Percentiles rank a stretch among this genome's conserved stretches.
These are phyloP conservation scores for Antheraea assamensis DNA, from an alignment of 2,888 invertebrate species.

Conservation along the genomic window DNA sequence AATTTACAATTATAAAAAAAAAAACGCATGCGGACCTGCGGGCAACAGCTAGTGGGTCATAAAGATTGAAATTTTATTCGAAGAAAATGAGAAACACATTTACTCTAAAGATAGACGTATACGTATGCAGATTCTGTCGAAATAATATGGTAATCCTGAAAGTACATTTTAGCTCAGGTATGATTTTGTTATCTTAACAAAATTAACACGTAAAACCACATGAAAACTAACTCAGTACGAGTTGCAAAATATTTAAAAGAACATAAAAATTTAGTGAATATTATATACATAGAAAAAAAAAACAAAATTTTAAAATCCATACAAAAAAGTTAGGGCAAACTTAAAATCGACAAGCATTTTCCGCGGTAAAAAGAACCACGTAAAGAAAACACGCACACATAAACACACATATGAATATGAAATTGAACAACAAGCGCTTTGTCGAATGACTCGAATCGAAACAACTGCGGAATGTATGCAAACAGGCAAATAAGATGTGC, in stretches of 20 bases:
- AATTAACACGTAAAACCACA: neutral
- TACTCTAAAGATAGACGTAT: neutral
- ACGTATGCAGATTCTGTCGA: neutral
- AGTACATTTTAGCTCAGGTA: neutral
- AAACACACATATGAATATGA: conserved; percentile 30
- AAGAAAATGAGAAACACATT: no score
- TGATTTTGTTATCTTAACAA: neutral
- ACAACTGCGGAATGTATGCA: conserved; percentile 38
- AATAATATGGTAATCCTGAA: neutral
- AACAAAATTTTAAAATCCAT: conserved; percentile 9
- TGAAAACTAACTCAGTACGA: neutral
- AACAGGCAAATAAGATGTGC: conserved; percentile 75
- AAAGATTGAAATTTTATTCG: no score
- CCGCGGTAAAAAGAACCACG: conserved; percentile 20
- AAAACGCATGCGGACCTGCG: no score
- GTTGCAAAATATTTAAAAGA: neutral
- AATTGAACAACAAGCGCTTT: conserved; percentile 19
- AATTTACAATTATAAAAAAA: no score
- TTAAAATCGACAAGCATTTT: conserved; percentile 1
- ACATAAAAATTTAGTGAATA: neutral
- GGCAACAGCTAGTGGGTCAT: no score
- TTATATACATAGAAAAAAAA: conserved; percentile 1
- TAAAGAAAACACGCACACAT: conserved; percentile 37
- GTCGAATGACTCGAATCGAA: conserved; percentile 14
- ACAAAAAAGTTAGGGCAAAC: neutral